These are phyloP conservation scores for Drosophila pruinosa DNA, from an alignment of 1,140 invertebrate genomes.

Conservation along the genomic window DNA sequence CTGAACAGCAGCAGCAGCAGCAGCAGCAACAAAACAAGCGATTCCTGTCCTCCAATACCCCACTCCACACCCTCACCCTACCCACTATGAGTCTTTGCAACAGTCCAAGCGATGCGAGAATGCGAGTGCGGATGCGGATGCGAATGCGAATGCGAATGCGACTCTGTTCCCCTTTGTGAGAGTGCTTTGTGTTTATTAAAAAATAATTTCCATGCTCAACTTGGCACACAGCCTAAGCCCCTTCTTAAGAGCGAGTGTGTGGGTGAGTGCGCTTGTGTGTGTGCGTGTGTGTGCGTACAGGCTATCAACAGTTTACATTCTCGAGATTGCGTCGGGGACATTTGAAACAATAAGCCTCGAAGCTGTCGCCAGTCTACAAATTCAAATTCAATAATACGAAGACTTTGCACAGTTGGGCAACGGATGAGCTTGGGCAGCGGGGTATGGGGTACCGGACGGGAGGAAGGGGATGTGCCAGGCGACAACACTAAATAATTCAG, in stretches of 20 bases:
- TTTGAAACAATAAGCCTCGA: slow-evolving; percentile 75
- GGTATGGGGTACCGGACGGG: background rate
- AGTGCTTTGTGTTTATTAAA: slow-evolving; percentile 78
- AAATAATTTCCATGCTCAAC: slow-evolving; percentile 79
- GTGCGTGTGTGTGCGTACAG: slow-evolving; percentile 4
- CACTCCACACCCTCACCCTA: background rate
- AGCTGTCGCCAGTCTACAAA: slow-evolving; percentile 46
- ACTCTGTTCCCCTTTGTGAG: slow-evolving; percentile 33
- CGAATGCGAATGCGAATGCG: slow-evolving; percentile 3
- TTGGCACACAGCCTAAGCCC: slow-evolving; percentile 57
- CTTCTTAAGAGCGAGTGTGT: slow-evolving; percentile 9
- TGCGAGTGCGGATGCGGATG: slow-evolving; percentile 11
- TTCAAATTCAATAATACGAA: slow-evolving; percentile 76
- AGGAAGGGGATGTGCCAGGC: slow-evolving; percentile 12
- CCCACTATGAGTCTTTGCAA: background rate
- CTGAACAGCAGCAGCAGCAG: slow-evolving; percentile 50
- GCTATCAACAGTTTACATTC: slow-evolving; percentile 50
- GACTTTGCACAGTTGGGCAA: slow-evolving; percentile 27
- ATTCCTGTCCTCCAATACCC: background rate
- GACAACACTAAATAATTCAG: slow-evolving; percentile 79
- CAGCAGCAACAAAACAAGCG: background rate
- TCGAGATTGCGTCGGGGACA: slow-evolving; percentile 56
- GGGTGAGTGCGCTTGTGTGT: slow-evolving; percentile 2
- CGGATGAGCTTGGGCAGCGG: background rate
- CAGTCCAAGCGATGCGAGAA: slow-evolving; percentile 16